A percentile compares a stretch with the other conserved stretches of the same genome.
Evolutionary conservation across 2,113 vertebrate genomes (phyloP).

Genomic region (Stegostoma tigrinum): DNA sequence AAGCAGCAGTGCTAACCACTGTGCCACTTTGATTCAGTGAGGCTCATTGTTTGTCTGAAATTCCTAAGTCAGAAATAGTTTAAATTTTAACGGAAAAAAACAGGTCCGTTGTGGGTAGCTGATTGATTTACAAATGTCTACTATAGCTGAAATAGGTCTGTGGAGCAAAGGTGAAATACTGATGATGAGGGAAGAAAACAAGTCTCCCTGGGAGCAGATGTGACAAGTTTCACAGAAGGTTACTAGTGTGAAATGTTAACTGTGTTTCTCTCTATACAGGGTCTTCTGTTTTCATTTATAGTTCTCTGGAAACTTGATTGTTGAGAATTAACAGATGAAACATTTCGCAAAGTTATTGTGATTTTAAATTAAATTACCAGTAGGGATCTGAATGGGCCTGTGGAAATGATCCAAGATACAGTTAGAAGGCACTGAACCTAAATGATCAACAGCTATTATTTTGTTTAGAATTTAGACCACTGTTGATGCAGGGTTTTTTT

Average conservation of each 20-base stretch:
- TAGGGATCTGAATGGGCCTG: background rate
- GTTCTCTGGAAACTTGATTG: background rate
- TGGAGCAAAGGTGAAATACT: background rate
- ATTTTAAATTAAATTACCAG: background rate
- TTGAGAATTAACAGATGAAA: background rate
- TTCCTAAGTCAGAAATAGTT: background rate
- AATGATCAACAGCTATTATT: background rate
- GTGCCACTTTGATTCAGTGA: background rate
- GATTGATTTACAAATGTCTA: background rate
- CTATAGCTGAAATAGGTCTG: background rate
- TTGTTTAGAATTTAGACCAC: background rate
- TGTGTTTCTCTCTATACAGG: background rate
- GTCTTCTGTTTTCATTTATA: background rate
- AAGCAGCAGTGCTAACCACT: too few species aligned
- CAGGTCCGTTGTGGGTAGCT: background rate
- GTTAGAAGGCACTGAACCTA: background rate
- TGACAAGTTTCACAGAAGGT: background rate
- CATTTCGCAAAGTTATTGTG: background rate
- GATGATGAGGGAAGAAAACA: too few species aligned
- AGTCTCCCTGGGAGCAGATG: too few species aligned
- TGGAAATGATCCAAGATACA: background rate
- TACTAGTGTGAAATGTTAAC: background rate
- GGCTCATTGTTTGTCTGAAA: background rate
- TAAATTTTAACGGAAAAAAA: background rate
- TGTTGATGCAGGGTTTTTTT: background rate